A percentile compares a stretch with the other conserved stretches of the same genome.
Evolutionary conservation across 1,140 invertebrate species (phyloP).

Genomic region (Achatina immaculata): DNA sequence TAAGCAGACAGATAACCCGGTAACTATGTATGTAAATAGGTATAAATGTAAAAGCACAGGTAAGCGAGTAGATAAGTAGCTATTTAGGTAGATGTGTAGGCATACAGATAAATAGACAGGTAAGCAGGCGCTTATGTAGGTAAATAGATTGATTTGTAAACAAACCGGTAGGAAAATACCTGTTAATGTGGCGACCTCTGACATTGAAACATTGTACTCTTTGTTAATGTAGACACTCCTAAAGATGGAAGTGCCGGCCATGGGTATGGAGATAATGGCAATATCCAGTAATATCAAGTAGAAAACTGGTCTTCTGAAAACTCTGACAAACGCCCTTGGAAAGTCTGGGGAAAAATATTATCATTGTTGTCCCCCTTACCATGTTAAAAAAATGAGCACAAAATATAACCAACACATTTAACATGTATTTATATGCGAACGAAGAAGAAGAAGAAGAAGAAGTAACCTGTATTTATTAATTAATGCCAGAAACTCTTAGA

Average conservation of each 20-base stretch:
- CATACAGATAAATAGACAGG: background rate
- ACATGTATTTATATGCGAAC: no score
- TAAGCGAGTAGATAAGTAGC: background rate
- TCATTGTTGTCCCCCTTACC: no score
- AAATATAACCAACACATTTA: no score
- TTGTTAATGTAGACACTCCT: background rate
- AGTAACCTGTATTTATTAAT: no score
- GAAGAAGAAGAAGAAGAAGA: no score
- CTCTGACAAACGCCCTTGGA: constrained; percentile 6
- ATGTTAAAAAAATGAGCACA: no score
- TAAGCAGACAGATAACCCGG: no score
- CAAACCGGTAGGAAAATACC: background rate
- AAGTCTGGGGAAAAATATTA: constrained; percentile 20
- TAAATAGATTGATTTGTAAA: background rate
- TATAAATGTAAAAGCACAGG: background rate
- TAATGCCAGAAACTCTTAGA: no score
- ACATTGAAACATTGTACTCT: constrained; percentile 22
- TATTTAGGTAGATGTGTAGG: background rate
- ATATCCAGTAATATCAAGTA: constrained; percentile 12
- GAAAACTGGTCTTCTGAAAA: constrained; percentile 3
- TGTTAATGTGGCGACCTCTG: background rate
- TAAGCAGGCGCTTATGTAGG: background rate
- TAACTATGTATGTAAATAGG: background rate
- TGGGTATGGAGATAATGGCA: background rate
- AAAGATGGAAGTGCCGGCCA: background rate